Percentiles rank a stretch among this genome's conserved stretches.
Conservation (phyloP, 2,797 vertebrate genomes). For the Rhinatrema bivittatum region DNA sequence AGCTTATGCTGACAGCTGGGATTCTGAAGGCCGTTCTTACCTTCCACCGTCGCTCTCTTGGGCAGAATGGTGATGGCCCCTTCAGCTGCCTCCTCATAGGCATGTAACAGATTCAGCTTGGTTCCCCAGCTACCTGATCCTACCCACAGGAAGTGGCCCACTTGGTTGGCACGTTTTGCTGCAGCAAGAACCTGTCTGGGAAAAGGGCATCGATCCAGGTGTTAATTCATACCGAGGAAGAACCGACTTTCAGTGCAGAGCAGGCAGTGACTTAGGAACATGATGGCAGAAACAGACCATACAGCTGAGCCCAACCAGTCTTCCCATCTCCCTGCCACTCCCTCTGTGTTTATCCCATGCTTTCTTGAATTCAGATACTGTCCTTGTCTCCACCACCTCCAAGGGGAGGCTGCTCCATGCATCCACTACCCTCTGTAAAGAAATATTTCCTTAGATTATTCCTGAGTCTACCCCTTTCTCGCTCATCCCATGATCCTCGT, state of each 20-base stretch:
- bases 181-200: conserved; percentile 85
- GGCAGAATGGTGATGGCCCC: conserved; percentile 89
- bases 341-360: too few relatives aligned
- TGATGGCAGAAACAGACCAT: too few relatives aligned
- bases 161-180: conserved; percentile 81
- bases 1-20: too few relatives aligned
- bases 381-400: too few relatives aligned
- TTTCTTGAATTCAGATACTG: too few relatives aligned
- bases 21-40: conserved; percentile 41
- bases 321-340: too few relatives aligned
- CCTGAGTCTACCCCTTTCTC: too few relatives aligned
- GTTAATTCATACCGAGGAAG: neutral
- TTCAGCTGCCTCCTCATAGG: conserved; percentile 81
- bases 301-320: too few relatives aligned
- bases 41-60: conserved; percentile 84
- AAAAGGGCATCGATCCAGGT: neutral
- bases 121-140: conserved; percentile 93
- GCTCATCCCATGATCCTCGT: too few relatives aligned
- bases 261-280: neutral
- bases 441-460: too few relatives aligned
- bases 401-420: too few relatives aligned
- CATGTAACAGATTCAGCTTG: conserved; percentile 73
- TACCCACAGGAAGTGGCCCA: conserved; percentile 90
- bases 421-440: too few relatives aligned
- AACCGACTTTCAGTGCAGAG: rapidly evolving